phyloP scores from a whole-genome alignment of 2,797 vertebrate genomes.

The Glossophaga mutica region DNA sequence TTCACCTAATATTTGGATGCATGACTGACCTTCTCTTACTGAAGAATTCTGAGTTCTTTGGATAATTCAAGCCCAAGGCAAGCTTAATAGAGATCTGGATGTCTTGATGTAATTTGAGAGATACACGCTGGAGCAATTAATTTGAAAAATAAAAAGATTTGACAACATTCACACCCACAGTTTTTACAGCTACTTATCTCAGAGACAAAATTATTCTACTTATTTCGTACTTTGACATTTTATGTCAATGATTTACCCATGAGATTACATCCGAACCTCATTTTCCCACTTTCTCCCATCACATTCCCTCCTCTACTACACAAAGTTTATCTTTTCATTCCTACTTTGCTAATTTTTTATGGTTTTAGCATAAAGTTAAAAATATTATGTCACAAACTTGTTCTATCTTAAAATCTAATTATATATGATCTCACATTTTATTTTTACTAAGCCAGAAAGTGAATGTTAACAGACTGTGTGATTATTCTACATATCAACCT shows the following conservation, averaged over 20 bases:
- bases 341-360: neutral
- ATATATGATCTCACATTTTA: neutral
- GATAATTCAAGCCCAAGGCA: neutral
- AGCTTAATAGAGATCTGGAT: neutral
- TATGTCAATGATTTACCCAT: neutral
- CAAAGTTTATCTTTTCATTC: neutral
- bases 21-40: neutral
- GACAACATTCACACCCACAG: neutral
- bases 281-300: neutral
- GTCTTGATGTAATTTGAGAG: neutral
- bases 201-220: neutral
- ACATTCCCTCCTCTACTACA: neutral
- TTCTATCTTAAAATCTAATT: neutral
- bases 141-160: neutral
- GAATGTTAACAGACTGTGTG: neutral
- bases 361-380: neutral
- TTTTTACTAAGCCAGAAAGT: neutral
- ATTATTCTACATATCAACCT: neutral
- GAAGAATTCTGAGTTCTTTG: neutral
- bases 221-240: neutral
- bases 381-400: neutral
- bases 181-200: neutral
- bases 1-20: neutral
- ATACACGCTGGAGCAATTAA: neutral
- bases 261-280: neutral